Base-by-base conservation (phyloP, 2,797 vertebrate genomes). In the Lutjanus argentimaculatus region DNA sequence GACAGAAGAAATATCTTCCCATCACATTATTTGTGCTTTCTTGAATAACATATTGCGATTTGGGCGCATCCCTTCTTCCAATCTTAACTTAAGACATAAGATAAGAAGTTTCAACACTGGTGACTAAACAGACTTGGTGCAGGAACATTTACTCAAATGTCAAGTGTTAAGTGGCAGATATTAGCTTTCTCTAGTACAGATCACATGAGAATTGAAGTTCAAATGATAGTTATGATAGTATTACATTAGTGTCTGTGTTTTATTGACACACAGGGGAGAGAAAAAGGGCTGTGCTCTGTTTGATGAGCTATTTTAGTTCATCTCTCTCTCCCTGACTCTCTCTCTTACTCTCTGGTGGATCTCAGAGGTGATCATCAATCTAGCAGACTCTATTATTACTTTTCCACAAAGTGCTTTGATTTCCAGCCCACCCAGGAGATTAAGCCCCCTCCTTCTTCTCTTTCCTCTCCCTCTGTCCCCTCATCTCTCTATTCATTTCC, bases 291-390 rank as follows among this genome's bases (percentile, higher is more conserved):
- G 30, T 40, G 65, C 45, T 68, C 45, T 86, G 73, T 85, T 86
- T 84, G 63, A 45, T 72, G 62, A 72, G 78, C 88, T 93, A 90
- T 90, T 93, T 91, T 71, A 25, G 86, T 89, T 82, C 57, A 22
- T 79, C 77, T 82, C 63, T 46, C 82, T 84, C 91, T 81, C 71
- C 55, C 77, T 58, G 53, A 59, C 53, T 69, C 79, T 88, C 84
- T 62, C 59, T 82, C 64, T 75, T 77, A 70, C 73, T 88, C 86
- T 96, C 85, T 83, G 57, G 81, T 88, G 88, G 76, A 88, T 88
- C 90, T 91, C 85, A 66, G 88, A 90, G 83, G 88, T 86, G 90
- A 92, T 91, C 94, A 95, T 95, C 89, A 95, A 95, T 95, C 94
- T 94, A 82, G 65, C 84, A 76, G 83, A 86, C 86, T 94, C 89